Evolutionary conservation across 2,888 invertebrate genomes (phyloP).

Genomic region (Agrochola macilenta): DNA sequence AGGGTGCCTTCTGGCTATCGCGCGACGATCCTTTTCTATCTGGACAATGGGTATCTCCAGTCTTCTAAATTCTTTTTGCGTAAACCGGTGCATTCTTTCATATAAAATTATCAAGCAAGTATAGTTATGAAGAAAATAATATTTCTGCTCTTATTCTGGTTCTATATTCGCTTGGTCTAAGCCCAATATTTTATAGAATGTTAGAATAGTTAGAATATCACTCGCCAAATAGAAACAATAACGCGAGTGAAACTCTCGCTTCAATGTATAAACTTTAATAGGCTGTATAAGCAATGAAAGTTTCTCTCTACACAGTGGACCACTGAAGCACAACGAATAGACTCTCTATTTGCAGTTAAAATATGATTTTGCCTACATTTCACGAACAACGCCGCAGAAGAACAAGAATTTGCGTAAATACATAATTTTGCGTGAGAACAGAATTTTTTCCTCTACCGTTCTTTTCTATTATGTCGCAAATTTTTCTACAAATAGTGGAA

Average conservation of each 20-base stretch:
- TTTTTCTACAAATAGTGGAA: constrained; percentile 28
- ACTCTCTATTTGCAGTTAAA: constrained; percentile 41
- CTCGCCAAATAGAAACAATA: constrained; percentile 2
- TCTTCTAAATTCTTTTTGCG: too few species aligned
- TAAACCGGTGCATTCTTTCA: too few species aligned
- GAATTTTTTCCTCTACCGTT: constrained; percentile 25
- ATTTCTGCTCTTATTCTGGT: neutral
- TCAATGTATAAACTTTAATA: constrained; percentile 17
- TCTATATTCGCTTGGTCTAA: neutral
- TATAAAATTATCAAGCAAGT: neutral
- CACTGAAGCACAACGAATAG: constrained; percentile 2
- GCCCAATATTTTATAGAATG: neutral
- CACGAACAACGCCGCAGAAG: neutral
- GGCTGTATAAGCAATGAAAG: constrained; percentile 21
- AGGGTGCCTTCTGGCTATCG: neutral
- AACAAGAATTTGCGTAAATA: constrained; percentile 26
- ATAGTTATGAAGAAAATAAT: neutral
- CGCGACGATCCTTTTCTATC: neutral
- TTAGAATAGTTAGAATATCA: too few species aligned
- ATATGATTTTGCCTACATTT: constrained; percentile 24
- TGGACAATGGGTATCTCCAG: too few species aligned
- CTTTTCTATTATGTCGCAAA: constrained; percentile 29
- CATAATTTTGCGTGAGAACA: constrained; percentile 22
- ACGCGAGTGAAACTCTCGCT: neutral
- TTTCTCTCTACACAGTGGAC: constrained; percentile 16